Conservation (phyloP, 1,140 invertebrate genomes). For the Dendroctonus ponderosae region DNA sequence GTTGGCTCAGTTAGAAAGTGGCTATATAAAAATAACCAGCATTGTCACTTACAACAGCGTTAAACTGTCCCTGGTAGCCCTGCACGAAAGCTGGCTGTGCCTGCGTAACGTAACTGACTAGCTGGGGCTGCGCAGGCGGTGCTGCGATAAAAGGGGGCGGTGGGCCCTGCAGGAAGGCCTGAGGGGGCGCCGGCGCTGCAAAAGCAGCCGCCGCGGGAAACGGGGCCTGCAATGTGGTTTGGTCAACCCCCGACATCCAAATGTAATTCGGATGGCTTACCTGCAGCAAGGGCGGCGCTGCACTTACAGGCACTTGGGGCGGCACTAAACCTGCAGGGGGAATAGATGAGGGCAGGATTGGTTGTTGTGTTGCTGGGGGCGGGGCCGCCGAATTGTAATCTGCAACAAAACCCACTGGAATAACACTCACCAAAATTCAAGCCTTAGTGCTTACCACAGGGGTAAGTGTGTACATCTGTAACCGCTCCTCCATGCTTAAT, state of each 20-base stretch:
- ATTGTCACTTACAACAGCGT: slow-evolving; percentile 42
- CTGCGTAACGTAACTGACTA: slow-evolving; percentile 45
- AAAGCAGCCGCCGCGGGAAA: slow-evolving; percentile 29
- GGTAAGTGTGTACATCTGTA: not conserved
- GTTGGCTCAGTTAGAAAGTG: too few species aligned
- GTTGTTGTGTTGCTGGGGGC: slow-evolving; percentile 36
- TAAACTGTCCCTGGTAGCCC: slow-evolving; percentile 46
- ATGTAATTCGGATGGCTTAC: not conserved
- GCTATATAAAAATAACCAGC: too few species aligned
- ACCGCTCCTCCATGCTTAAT: not conserved
- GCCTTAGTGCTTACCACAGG: not conserved
- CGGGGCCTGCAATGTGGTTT: slow-evolving; percentile 11
- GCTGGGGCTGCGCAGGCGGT: slow-evolving; percentile 40
- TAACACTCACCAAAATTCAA: slow-evolving; percentile 9
- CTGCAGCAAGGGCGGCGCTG: slow-evolving; percentile 18
- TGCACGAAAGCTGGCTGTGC: slow-evolving; percentile 39
- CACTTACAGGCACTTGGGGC: slow-evolving; percentile 38
- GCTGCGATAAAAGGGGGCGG: slow-evolving; percentile 40
- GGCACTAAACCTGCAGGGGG: slow-evolving; percentile 35
- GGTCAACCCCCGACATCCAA: not conserved
- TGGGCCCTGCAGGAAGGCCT: slow-evolving; percentile 40
- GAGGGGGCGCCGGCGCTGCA: slow-evolving; percentile 39
- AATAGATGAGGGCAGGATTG: slow-evolving; percentile 35
- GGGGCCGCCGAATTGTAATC: slow-evolving; percentile 42
- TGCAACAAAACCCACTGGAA: slow-evolving; percentile 18